Base-by-base conservation (phyloP, 1,140 invertebrate genomes). In the Whitmania pigra region DNA sequence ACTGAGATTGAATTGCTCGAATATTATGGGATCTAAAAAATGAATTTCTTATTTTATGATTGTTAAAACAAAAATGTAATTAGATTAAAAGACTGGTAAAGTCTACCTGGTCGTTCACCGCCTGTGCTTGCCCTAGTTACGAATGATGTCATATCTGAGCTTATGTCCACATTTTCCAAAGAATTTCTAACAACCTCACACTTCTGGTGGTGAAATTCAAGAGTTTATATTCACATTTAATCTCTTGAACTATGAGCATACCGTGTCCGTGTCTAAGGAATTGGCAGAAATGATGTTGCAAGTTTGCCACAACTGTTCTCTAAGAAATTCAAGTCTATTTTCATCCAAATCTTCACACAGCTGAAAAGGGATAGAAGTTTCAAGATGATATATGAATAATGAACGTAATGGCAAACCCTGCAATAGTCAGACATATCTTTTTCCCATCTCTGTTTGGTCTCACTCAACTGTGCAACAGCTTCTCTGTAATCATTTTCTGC, bases 291-390 rank as follows among this genome's bases (percentile, higher is more conserved):
- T 31, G 22, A 63, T 18, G 22, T 63, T 63, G 29, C 22, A 22
- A 63, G 57, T 31, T 25, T 22, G 22, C 57, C 57, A 63, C 15
- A 63, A 25, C 22, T 31, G 22, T 63, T 63, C 57, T 31, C 22
- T 63, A 13, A 63, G 29, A 63, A 63, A 63, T 63, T 63, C 29
- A 22, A 63, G 57, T 31, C 57, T 63, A 31, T 20, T 63, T 63
- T 63, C 57, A 31, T 63, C 57, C 57, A 63, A 25, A 22, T 63
- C 9, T n/a, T 63, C 57, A 63, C 57, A 63, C 57, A 63, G 6
- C 57, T 63, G 57, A 63, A 63, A 36, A 49, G 43, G 43, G 43
- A 49, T 7, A 5, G 43, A 17, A 15, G 1, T 49, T 49, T 4
- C 13, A 15, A 49, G 43, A 49, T 63, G 4, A 0, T 63, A 63